These are phyloP conservation scores for Chrysolina haemoptera DNA, from an alignment of 2,888 invertebrate genomes.

Conservation along the genomic window DNA sequence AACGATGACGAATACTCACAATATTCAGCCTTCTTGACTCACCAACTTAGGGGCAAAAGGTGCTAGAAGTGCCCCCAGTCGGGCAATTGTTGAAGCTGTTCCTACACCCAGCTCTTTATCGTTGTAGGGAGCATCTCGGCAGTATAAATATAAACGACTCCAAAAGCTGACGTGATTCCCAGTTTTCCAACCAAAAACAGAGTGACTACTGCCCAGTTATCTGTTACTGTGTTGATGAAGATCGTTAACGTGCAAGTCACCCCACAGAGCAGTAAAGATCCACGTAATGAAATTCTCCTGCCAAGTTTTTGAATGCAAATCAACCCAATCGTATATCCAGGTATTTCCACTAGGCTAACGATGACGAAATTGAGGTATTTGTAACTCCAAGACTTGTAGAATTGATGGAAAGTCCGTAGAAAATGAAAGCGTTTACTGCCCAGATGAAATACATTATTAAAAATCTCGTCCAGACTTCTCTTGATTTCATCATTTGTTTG, in stretches of 20 bases:
- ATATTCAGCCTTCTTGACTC: conserved; percentile 51
- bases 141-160: conserved; percentile 76
- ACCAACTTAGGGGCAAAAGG: conserved; percentile 77
- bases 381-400: conserved; percentile 77
- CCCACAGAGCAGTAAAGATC: conserved; percentile 69
- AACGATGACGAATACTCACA: too few species aligned
- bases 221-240: conserved; percentile 67
- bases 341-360: conserved; percentile 76
- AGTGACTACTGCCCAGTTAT: conserved; percentile 71
- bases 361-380: conserved; percentile 79
- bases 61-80: conserved; percentile 76
- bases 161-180: conserved; percentile 77
- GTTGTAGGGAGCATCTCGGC: conserved; percentile 73
- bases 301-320: conserved; percentile 72
- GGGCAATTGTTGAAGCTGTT: conserved; percentile 74
- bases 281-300: conserved; percentile 71
- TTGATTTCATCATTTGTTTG: conserved; percentile 69
- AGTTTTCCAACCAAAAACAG: conserved; percentile 77
- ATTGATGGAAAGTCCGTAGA: conserved; percentile 79
- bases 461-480: conserved; percentile 69
- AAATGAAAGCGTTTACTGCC: conserved; percentile 79
- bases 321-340: conserved; percentile 74
- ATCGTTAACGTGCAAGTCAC: conserved; percentile 73
- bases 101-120: conserved; percentile 76
- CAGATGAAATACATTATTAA: conserved; percentile 60